Evolutionary conservation across 2,888 invertebrate genomes (phyloP).

Genomic region (Lasius platythorax): DNA sequence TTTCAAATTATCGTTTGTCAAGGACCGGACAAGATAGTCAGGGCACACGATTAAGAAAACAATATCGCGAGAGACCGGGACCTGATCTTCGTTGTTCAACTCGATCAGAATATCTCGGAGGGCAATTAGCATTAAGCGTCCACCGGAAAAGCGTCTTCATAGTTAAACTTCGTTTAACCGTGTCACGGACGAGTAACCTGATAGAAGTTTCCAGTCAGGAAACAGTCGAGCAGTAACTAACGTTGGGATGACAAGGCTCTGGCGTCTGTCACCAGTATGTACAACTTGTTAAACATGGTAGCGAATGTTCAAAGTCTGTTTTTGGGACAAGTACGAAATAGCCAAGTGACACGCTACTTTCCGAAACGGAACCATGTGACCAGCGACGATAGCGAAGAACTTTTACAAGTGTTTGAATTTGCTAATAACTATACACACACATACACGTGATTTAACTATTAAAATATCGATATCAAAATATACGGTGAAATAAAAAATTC

Average conservation of each 20-base stretch:
- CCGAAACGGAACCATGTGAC: background rate
- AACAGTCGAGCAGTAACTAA: constrained; percentile 29
- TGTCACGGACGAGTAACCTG: constrained; percentile 29
- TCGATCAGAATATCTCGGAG: constrained; percentile 20
- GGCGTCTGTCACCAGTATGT: constrained; percentile 19
- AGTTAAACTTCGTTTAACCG: constrained; percentile 29
- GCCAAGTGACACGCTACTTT: constrained; percentile 28
- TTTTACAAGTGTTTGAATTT: background rate
- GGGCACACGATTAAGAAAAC: constrained; percentile 40
- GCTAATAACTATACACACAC: background rate
- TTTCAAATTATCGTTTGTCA: constrained; percentile 42
- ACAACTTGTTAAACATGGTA: constrained; percentile 43
- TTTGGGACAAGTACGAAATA: constrained; percentile 14
- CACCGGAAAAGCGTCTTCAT: constrained; percentile 22
- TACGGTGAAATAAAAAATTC: background rate
- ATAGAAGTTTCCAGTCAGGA: constrained; percentile 14
- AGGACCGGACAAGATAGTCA: constrained; percentile 11
- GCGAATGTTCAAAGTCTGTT: constrained; percentile 43
- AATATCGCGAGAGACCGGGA: constrained; percentile 26
- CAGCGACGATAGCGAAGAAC: background rate
- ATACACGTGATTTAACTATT: background rate
- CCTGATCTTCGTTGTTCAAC: constrained; percentile 2
- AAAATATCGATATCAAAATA: background rate
- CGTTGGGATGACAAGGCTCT: constrained; percentile 28
- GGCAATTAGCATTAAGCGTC: constrained; percentile 36